Evolutionary conservation across 2,797 vertebrate genomes (phyloP).

Genomic region (Pelochelys cantorii): DNA sequence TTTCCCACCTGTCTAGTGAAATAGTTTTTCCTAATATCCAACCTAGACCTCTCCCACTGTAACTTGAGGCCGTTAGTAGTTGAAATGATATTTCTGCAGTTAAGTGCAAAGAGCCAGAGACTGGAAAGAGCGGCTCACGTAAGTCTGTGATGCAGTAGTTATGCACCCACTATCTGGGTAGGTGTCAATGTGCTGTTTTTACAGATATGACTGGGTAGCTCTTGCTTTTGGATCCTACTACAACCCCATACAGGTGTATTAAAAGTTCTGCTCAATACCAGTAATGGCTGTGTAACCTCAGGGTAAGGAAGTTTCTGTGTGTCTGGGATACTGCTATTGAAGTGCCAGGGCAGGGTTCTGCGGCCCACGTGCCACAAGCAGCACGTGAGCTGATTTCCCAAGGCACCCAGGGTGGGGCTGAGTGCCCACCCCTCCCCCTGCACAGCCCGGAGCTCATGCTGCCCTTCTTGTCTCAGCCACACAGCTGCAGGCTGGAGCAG

Average conservation of each 20-base stretch:
- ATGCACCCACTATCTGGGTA: background rate
- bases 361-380: no score
- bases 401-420: no score
- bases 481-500: no score
- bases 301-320: background rate
- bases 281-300: background rate
- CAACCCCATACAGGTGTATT: background rate
- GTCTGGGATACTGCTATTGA: background rate
- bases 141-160: background rate
- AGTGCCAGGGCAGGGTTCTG: background rate
- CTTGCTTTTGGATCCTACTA: background rate
- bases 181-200: background rate
- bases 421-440: no score
- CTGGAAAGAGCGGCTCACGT: accelerated
- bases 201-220: background rate
- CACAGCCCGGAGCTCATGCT: no score
- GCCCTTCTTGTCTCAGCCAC: no score
- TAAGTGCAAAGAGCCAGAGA: accelerated
- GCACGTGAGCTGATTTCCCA: no score
- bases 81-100: background rate
- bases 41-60: no score
- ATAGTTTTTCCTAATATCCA: no score
- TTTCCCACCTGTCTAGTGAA: no score
- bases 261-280: background rate
- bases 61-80: no score